Percentiles rank a stretch among this genome's conserved stretches.
phyloP scores from a whole-genome alignment of 2,797 vertebrate genomes.

The Urosaurus nigricauda region DNA sequence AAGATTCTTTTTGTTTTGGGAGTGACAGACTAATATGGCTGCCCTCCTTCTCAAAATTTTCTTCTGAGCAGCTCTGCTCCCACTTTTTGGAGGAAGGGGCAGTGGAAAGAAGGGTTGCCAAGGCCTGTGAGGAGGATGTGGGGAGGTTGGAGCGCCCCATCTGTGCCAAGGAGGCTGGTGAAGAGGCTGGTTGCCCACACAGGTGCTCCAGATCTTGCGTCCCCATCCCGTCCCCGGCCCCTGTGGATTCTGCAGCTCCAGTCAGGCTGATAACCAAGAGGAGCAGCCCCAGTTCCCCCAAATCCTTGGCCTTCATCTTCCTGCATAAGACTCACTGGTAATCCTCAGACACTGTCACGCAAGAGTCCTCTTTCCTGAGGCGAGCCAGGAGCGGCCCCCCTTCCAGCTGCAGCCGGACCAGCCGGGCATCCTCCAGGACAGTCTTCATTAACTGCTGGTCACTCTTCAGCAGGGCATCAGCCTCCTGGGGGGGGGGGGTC shows the following conservation, averaged over 20 bases:
- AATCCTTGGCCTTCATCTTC: background rate
- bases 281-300: conserved; percentile 46
- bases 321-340: conserved; percentile 79
- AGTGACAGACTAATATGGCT: too few relatives aligned
- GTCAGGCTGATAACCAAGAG: conserved; percentile 64
- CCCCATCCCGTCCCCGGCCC: too few relatives aligned
- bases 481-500: conserved; percentile 80
- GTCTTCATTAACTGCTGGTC: conserved; percentile 85
- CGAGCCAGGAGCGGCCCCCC: conserved; percentile 86
- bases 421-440: conserved; percentile 84
- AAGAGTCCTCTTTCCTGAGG: conserved; percentile 86
- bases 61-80: too few relatives aligned
- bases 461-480: conserved; percentile 78
- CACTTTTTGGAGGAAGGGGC: too few relatives aligned
- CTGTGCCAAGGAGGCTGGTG: too few relatives aligned
- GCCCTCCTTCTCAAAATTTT: too few relatives aligned
- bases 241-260: conserved; percentile 37
- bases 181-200: too few relatives aligned
- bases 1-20: too few relatives aligned
- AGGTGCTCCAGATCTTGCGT: too few relatives aligned
- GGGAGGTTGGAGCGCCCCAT: too few relatives aligned
- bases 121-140: too few relatives aligned
- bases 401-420: conserved; percentile 89
- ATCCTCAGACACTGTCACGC: conserved; percentile 79
- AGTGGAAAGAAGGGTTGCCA: too few relatives aligned